Base-by-base conservation (phyloP, 1,140 invertebrate genomes). In the Cyclina sinensis region DNA sequence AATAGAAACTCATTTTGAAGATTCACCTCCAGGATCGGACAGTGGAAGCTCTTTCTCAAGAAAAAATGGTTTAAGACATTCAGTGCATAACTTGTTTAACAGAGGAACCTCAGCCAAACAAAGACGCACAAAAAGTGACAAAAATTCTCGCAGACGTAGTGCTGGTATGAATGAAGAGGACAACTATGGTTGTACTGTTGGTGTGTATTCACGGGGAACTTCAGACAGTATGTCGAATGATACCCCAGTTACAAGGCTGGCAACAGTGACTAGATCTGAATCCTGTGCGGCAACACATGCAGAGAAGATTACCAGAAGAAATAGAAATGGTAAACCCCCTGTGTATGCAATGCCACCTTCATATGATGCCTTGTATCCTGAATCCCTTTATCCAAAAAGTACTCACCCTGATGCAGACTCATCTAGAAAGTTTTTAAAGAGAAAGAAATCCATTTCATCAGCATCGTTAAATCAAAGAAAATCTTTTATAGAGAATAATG, bases 1-100 rank as follows among this genome's bases (percentile, higher is more conserved):
- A 16, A 68, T 94, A 30, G 93, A 93, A 80, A 94, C 93, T 48
- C 93, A 94, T 80, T 94, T 94, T 90, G 91, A 92, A 87, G 46
- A 88, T 32, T 79, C 62, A 24, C 54, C 65, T 43, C 35, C 57
- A 21, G 39, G 51, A 14, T 14, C 35, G 5, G 46, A 78, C 18
- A 48, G 27, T 30, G 16, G 21, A 18, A 18, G 43, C 16, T 32
- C 68, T 27, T 88, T 88, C 30, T 81, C 65, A 14, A 51, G 80
- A 21, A 82, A 80, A 74, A 88, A 54, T 59, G 70, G 74, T 32
- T 70, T 87, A 39, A 14, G 37, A 32, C 85, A 35, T 57, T 89
- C 78, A 21, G 78, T 76, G 83, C 85, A 74, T 43, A 81, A 79
- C 62, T 70, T 59, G 51, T 90, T 82, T 78, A 81, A 54, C 68